These are phyloP conservation scores for Rhyacichthys aspro DNA, from an alignment of 2,797 vertebrate species.

Conservation along the genomic window DNA sequence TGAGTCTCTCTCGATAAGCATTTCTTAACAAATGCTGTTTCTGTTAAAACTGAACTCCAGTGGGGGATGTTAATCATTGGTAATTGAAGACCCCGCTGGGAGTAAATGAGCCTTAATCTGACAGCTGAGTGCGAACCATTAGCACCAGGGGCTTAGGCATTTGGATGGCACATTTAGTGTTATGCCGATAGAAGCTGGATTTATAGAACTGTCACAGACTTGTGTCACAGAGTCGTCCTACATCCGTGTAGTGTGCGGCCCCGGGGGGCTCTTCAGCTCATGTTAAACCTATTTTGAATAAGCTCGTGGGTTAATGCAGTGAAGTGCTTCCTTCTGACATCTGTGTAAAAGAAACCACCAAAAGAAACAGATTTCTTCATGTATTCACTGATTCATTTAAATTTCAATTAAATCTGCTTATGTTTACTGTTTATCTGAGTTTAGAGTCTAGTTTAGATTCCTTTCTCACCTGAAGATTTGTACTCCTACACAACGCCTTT, in stretches of 20 bases:
- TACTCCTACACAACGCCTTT: constrained; percentile 26
- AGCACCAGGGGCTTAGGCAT: constrained; percentile 56
- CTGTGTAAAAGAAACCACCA: background rate
- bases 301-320: constrained; percentile 21
- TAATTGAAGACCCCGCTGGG: constrained; percentile 80
- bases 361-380: constrained; percentile 8
- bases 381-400: constrained; percentile 1
- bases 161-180: constrained; percentile 46
- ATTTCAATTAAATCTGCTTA: constrained; percentile 12
- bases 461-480: background rate
- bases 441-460: constrained; percentile 28
- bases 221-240: background rate
- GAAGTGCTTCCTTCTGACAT: constrained; percentile 13
- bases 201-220: constrained; percentile 37
- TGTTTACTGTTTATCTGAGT: constrained; percentile 16
- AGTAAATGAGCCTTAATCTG: constrained; percentile 80
- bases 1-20: constrained; percentile 17
- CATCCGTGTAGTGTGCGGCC: no score
- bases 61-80: constrained; percentile 76
- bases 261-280: constrained; percentile 27
- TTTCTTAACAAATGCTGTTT: constrained; percentile 43
- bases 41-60: constrained; percentile 61
- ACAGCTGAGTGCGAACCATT: constrained; percentile 70
- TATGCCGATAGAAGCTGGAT: constrained; percentile 42
- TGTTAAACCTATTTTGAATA: constrained; percentile 36